Conservation (phyloP, 2,888 invertebrate genomes). For the Drosophila neotestacea region DNA sequence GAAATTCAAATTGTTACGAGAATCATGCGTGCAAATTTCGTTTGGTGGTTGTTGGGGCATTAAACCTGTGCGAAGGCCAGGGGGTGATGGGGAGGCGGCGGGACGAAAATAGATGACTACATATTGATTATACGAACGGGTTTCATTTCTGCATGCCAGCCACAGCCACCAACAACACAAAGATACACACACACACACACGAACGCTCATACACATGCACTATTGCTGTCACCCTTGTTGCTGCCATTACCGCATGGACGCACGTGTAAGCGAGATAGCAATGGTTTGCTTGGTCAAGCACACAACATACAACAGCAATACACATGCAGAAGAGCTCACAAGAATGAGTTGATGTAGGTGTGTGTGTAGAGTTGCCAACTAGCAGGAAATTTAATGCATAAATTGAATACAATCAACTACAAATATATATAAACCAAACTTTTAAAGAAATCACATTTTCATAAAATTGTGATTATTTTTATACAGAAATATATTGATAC, state of each 20-base stretch:
- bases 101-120: constrained; percentile 69
- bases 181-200: constrained; percentile 23
- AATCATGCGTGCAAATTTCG: constrained; percentile 64
- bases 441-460: background rate
- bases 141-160: constrained; percentile 61
- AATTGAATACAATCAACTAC: constrained; percentile 1
- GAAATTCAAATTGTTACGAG: constrained; percentile 37
- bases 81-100: constrained; percentile 25
- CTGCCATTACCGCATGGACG: background rate
- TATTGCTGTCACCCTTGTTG: constrained; percentile 48
- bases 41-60: constrained; percentile 55
- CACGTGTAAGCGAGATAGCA: constrained; percentile 41
- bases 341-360: constrained; percentile 29
- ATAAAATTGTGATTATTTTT: background rate
- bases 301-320: constrained; percentile 17
- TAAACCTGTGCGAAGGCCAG: constrained; percentile 46
- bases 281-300: constrained; percentile 31
- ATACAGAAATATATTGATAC: no score
- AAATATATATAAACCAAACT: background rate
- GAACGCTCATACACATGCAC: background rate
- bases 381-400: constrained; percentile 25
- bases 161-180: constrained; percentile 40
- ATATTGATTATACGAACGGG: constrained; percentile 77
- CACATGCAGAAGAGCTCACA: constrained; percentile 27
- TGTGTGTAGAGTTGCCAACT: constrained; percentile 46